Evolutionary conservation across 1,140 invertebrate genomes (phyloP), one percentile per base, ranked within the genome.

Genomic region (Hyphantria cunea): DNA sequence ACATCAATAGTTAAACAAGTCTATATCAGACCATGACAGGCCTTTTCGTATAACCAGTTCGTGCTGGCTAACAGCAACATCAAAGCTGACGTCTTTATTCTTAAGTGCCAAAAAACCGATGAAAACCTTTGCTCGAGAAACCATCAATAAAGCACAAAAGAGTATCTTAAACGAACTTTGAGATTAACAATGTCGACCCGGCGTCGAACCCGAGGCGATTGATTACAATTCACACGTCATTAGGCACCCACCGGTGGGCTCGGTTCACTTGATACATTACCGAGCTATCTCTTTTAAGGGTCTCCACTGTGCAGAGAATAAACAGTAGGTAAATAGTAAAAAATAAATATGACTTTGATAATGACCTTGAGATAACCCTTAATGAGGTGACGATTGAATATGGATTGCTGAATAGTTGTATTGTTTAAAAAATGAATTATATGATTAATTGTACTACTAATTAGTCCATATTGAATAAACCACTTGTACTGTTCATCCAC

Each of bases 161-260:
- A 60, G 56, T 60, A 60, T 60, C 39, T 58, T 58, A 48, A 51
- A 51, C 44, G 45, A 51, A 60, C 56, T 60, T 60, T 51, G 50
- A 60, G 56, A 60, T 60, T 60, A 60, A 52, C 56, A 50, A 59
- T 59, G 55, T 45, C 51, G 49, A 53, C 45, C 53, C 42, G 45
- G 48, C 41, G 31, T 66, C 48, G 37, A 47, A 41, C 58, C 45
- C 17, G 39, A 13, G 14, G 25, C 56, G 52, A 68, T 70, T 63
- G 68, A 70, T 74, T 72, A 68, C 64, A 39, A 59, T 66, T 74
- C 61, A 67, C 72, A 68, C 63, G 47, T 72, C 72, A 74, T 74
- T 74, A 72, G 54, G 62, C 68, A 51, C 45, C 52, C 55, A 59
- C 52, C 64, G 54, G 54, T 13, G 56, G 56, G 55, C 33, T 47